Evolutionary conservation across 2,797 vertebrate species (phyloP).

Genomic region (Coranthus polyacanthus): DNA sequence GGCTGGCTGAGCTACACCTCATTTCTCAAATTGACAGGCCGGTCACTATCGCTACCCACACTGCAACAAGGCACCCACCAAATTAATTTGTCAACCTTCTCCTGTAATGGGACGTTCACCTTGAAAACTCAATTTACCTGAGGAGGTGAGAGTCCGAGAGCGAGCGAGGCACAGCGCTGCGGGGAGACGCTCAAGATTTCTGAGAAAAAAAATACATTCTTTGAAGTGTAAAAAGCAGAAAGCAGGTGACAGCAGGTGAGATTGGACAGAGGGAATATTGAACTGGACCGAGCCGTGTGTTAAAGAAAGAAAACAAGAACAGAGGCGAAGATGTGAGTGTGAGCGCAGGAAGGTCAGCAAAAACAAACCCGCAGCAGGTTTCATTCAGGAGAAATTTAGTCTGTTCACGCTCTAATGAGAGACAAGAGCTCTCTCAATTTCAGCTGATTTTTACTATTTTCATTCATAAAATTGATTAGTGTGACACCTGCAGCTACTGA

Average conservation of each 20-base stretch:
- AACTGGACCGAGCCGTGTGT: neutral
- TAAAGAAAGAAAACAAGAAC: slow-evolving; percentile 10
- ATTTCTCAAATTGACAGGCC: slow-evolving; percentile 88
- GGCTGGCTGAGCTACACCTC: slow-evolving; percentile 81
- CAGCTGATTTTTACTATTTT: neutral
- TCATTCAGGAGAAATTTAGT: neutral
- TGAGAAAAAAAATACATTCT: slow-evolving; percentile 58
- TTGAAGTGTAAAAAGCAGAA: slow-evolving; percentile 37
- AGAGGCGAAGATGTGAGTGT: slow-evolving; percentile 1
- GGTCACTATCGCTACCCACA: slow-evolving; percentile 85
- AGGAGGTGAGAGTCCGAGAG: slow-evolving; percentile 66
- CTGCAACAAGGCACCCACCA: slow-evolving; percentile 83
- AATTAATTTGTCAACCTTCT: slow-evolving; percentile 89
- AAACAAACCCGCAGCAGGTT: neutral
- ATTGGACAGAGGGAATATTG: slow-evolving; percentile 33
- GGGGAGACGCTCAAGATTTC: slow-evolving; percentile 36
- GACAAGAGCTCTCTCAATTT: neutral
- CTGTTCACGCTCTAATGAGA: neutral
- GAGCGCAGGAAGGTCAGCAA: slow-evolving; percentile 20
- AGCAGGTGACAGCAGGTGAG: slow-evolving; percentile 52
- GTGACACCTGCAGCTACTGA: neutral
- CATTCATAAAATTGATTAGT: too few relatives aligned
- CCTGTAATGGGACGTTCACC: slow-evolving; percentile 87
- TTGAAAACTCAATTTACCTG: slow-evolving; percentile 90
- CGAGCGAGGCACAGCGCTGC: neutral